Conservation (phyloP, 2,113 vertebrate species). For the Grammomys surdaster region DNA sequence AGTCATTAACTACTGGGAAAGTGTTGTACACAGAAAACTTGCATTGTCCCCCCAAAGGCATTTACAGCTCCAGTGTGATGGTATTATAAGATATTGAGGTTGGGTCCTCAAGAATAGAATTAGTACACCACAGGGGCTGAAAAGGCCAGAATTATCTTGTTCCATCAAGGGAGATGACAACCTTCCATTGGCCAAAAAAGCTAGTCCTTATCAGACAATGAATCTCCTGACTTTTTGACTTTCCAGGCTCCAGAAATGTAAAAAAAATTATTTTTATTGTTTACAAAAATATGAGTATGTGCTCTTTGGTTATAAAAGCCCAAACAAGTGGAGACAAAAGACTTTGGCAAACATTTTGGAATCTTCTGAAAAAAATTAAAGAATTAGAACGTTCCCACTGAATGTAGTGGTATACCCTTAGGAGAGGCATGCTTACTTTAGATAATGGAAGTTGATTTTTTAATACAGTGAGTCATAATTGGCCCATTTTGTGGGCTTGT, state of each 20-base stretch:
- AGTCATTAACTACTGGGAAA: constrained; percentile 8
- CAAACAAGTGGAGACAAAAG: background rate
- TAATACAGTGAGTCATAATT: background rate
- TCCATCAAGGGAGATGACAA: background rate
- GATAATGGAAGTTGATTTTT: background rate
- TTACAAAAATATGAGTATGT: background rate
- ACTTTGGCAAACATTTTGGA: constrained; percentile 1
- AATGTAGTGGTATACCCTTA: background rate
- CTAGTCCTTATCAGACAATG: background rate
- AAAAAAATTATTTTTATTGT: background rate
- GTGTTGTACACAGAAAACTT: background rate
- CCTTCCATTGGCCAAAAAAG: background rate
- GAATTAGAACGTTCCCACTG: background rate
- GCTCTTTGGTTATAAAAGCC: background rate
- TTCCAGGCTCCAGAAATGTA: background rate
- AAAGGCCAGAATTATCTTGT: background rate
- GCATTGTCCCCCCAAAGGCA: background rate
- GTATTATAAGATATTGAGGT: background rate
- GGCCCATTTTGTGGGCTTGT: background rate
- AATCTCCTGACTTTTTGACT: background rate
- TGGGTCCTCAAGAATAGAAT: background rate
- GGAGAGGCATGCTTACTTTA: background rate
- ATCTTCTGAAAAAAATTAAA: constrained; percentile 1
- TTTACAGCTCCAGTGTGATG: background rate
- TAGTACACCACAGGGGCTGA: background rate